Conservation (phyloP, 2,888 invertebrate genomes). For the Drosophila yooni region DNA sequence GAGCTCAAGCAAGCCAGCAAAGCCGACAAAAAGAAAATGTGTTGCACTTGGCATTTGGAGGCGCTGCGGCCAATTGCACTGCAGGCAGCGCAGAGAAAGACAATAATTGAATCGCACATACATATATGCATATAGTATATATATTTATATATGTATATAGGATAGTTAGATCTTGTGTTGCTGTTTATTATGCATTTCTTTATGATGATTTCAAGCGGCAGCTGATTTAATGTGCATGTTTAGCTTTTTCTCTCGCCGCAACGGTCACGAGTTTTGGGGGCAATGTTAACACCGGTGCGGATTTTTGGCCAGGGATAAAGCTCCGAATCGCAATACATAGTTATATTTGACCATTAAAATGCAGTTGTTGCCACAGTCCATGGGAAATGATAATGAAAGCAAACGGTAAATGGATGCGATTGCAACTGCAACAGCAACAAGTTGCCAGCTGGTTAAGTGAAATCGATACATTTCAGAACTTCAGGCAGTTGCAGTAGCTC, state of each 20-base stretch:
- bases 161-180: constrained; percentile 33
- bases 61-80: constrained; percentile 26
- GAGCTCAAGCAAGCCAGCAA: not conserved
- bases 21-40: constrained; percentile 22
- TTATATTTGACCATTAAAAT: constrained; percentile 79
- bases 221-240: constrained; percentile 70
- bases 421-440: constrained; percentile 62
- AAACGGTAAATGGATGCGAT: constrained; percentile 53
- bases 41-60: constrained; percentile 55
- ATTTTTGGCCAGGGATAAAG: constrained; percentile 45
- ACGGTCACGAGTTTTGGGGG: constrained; percentile 71
- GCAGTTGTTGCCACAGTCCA: constrained; percentile 51
- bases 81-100: constrained; percentile 44
- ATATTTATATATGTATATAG: constrained; percentile 35
- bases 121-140: constrained; percentile 23
- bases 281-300: constrained; percentile 71
- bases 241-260: constrained; percentile 35
- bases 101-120: constrained; percentile 68
- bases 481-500: constrained; percentile 41
- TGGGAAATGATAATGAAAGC: constrained; percentile 79
- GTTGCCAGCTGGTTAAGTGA: constrained; percentile 53
- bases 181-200: constrained; percentile 65
- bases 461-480: constrained; percentile 74
- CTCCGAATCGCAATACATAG: constrained; percentile 31
- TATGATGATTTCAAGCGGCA: constrained; percentile 71